Evolutionary conservation across 2,888 invertebrate genomes (phyloP).

Genomic region (Erpobdella octoculata): DNA sequence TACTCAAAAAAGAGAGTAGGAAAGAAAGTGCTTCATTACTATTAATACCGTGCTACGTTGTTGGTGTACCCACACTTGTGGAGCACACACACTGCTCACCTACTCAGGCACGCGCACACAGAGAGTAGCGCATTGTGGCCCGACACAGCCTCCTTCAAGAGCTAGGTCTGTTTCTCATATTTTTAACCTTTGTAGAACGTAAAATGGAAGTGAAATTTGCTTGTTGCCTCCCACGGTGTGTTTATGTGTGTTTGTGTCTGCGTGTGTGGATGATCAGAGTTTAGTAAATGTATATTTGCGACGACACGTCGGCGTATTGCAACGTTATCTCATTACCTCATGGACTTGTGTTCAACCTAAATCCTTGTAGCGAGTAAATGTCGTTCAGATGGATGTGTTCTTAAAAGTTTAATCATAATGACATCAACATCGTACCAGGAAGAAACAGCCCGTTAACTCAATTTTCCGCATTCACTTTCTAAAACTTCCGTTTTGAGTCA

Average conservation of each 20-base stretch:
- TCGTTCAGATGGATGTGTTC: background rate
- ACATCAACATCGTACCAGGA: too few species aligned
- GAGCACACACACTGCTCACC: too few species aligned
- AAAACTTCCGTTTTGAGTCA: background rate
- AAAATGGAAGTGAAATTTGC: too few species aligned
- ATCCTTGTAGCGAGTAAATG: background rate
- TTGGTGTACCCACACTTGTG: too few species aligned
- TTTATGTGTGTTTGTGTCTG: background rate
- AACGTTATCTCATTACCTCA: background rate
- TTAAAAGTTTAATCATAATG: too few species aligned
- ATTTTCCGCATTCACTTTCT: background rate
- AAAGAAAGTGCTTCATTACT: too few species aligned
- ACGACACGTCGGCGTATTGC: too few species aligned
- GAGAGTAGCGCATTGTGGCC: background rate
- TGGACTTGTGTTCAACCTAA: background rate
- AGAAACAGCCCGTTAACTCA: background rate
- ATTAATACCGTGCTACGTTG: too few species aligned
- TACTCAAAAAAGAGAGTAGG: too few species aligned
- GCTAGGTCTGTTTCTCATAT: conserved; percentile 5
- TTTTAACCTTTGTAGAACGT: too few species aligned
- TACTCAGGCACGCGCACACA: too few species aligned
- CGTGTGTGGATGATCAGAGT: background rate
- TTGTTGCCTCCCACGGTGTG: background rate
- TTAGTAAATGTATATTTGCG: background rate
- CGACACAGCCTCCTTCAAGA: background rate